phyloP scores from a whole-genome alignment of 2,888 invertebrate species.

The Eudasyphora cyanicolor region DNA sequence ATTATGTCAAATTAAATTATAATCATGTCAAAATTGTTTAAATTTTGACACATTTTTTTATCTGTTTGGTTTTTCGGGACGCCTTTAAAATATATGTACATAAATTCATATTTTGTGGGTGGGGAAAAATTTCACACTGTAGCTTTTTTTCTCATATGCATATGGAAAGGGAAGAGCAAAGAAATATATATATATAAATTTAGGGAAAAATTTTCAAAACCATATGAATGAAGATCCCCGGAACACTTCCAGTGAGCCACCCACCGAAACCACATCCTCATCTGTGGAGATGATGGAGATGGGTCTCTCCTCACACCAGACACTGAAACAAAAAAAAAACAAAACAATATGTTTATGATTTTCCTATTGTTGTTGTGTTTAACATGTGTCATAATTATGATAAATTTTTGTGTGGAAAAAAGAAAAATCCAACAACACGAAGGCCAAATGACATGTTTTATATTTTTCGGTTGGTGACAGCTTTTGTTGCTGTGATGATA shows the following conservation, averaged over 20 bases:
- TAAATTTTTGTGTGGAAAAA: constrained; percentile 45
- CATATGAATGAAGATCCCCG: background rate
- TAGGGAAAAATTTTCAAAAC: background rate
- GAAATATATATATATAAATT: constrained; percentile 25
- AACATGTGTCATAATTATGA: constrained; percentile 66
- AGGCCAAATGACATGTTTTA: constrained; percentile 44
- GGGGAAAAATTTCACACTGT: background rate
- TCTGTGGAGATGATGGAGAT: background rate
- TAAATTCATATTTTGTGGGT: too few species aligned
- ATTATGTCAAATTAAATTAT: constrained; percentile 68
- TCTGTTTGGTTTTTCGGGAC: background rate
- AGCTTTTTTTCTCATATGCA: background rate
- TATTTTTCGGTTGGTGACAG: constrained; percentile 57
- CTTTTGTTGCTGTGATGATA: constrained; percentile 59
- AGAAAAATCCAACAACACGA: constrained; percentile 11
- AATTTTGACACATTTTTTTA: constrained; percentile 27
- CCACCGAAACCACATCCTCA: background rate
- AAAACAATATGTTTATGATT: constrained; percentile 1
- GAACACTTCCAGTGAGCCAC: background rate
- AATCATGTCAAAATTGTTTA: constrained; percentile 61
- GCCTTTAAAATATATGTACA: constrained; percentile 14
- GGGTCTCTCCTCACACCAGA: constrained; percentile 10
- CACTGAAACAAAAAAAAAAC: constrained; percentile 10
- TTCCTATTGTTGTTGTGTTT: constrained; percentile 39
- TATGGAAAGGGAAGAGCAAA: background rate